Percentiles rank a stretch among this genome's conserved stretches.
Evolutionary conservation across 2,113 vertebrate species (phyloP).

Genomic region (Ploceus nigricollis): DNA sequence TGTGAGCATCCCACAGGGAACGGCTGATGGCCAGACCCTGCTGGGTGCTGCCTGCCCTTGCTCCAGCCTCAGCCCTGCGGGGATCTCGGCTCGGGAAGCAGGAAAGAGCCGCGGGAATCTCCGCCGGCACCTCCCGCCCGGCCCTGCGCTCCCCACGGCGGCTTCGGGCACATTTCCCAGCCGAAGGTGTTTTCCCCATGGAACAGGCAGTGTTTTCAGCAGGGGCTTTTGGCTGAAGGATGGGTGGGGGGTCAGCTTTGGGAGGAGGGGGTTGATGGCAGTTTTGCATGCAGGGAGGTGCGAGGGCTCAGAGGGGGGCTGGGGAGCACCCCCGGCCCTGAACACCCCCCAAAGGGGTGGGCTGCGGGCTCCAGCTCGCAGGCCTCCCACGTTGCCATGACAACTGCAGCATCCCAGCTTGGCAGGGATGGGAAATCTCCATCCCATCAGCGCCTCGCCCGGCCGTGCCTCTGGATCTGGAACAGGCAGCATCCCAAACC

Average conservation of each 20-base stretch:
- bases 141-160: accelerated
- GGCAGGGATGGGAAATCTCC: background rate
- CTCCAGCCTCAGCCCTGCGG: accelerated
- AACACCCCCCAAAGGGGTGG: background rate
- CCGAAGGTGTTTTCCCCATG: background rate
- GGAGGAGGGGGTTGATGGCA: background rate
- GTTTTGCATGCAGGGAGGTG: background rate
- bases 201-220: background rate
- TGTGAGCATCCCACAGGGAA: accelerated
- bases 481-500: background rate
- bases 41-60: accelerated
- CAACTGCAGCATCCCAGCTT: constrained; percentile 39
- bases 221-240: background rate
- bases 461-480: accelerated
- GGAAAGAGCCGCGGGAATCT: background rate
- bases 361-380: background rate
- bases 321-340: background rate
- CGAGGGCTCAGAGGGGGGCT: no score
- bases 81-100: accelerated
- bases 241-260: background rate
- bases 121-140: accelerated
- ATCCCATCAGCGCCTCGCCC: background rate
- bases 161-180: accelerated
- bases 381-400: background rate
- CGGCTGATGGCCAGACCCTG: accelerated